A percentile compares a stretch with the other conserved stretches of the same genome.
Conservation (phyloP, 1,140 invertebrate species). For the Ceratina japonica region DNA sequence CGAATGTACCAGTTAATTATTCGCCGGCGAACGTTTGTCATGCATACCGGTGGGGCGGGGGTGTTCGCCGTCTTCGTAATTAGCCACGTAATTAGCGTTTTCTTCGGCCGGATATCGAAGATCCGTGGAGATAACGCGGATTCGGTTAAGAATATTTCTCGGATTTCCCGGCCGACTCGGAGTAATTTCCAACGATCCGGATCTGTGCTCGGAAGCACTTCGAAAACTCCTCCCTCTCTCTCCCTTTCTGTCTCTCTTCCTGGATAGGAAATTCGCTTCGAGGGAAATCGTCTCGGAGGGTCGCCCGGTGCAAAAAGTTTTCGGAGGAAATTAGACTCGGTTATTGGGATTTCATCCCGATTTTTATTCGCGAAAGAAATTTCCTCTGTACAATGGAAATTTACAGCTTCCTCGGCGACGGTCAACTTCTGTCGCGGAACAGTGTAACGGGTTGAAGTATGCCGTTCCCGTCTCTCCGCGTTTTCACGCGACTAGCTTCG, state of each 20-base stretch:
- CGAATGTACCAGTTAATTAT: slow-evolving; percentile 63
- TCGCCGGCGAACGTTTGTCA: slow-evolving; percentile 59
- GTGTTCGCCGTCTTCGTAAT: slow-evolving; percentile 45
- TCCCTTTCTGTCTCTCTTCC: no score
- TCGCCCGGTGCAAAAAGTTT: not conserved
- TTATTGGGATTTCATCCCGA: not conserved
- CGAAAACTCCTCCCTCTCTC: not conserved
- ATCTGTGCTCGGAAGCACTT: not conserved
- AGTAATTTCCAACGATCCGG: slow-evolving; percentile 13
- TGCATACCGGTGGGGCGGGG: slow-evolving; percentile 35
- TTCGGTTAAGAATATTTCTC: not conserved
- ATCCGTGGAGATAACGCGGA: not conserved
- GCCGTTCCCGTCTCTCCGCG: not conserved
- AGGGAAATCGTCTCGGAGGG: not conserved
- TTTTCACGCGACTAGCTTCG: not conserved
- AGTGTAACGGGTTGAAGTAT: no score
- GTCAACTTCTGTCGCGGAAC: no score
- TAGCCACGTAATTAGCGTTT: slow-evolving; percentile 58
- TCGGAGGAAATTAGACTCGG: not conserved
- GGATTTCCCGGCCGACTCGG: not conserved
- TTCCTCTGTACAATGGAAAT: no score
- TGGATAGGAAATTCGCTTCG: slow-evolving; percentile 7
- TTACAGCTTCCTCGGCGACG: no score
- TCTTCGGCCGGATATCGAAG: slow-evolving; percentile 30
- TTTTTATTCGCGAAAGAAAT: no score